These are phyloP conservation scores for Drosophila kohkoa DNA, from an alignment of 1,140 invertebrate species.

Conservation along the genomic window DNA sequence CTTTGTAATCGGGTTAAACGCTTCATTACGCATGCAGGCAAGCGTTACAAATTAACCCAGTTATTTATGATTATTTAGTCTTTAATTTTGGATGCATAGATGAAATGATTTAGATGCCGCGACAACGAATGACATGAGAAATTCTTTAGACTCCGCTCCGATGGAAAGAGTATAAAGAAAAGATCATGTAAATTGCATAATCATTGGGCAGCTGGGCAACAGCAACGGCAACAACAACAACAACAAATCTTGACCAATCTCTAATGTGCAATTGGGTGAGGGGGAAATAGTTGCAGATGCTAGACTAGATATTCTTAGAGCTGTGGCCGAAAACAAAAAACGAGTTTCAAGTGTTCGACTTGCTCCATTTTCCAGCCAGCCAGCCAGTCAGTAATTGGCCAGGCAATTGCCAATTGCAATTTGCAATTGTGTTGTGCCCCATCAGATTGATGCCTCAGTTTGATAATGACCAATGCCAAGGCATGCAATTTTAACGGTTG, in stretches of 20 bases:
- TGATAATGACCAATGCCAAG: conserved; percentile 74
- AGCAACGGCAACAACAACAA: conserved; percentile 25
- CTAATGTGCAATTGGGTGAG: conserved; percentile 4
- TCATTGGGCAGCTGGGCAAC: conserved; percentile 43
- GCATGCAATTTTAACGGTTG: conserved; percentile 80
- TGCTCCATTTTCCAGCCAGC: conserved; percentile 65
- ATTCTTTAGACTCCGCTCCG: conserved; percentile 1
- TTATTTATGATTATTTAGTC: conserved; percentile 79
- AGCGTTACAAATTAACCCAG: conserved; percentile 83
- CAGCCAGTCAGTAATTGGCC: conserved; percentile 66
- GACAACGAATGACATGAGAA: conserved; percentile 1
- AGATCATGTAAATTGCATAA: conserved; percentile 69
- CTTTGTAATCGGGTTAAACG: conserved; percentile 65
- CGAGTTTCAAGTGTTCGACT: conserved; percentile 49
- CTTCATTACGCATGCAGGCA: conserved; percentile 74
- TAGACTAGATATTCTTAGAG: conserved; percentile 33
- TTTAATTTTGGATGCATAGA: conserved; percentile 55
- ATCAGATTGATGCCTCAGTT: conserved; percentile 76
- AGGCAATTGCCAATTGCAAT: conserved; percentile 42
- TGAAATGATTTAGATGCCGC: conserved; percentile 65
- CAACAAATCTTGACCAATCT: conserved; percentile 12
- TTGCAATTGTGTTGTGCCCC: conserved; percentile 67
- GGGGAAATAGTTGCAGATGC: conserved; percentile 12
- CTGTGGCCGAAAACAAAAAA: conserved; percentile 52
- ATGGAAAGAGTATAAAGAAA: background rate